Conservation (phyloP, 2,888 invertebrate species). For the Cancer borealis region DNA sequence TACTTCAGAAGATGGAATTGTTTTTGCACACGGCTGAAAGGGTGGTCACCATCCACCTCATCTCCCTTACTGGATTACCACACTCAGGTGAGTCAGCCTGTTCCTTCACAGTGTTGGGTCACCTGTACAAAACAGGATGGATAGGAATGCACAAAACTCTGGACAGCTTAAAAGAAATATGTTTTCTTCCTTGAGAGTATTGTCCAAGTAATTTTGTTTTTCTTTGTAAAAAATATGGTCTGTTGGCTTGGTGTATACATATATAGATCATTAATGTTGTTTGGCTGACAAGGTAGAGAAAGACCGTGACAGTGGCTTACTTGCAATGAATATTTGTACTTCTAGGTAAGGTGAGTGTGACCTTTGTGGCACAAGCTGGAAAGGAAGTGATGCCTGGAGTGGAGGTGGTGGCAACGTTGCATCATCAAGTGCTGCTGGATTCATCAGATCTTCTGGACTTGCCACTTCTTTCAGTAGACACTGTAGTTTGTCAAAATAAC, state of each 20-base stretch:
- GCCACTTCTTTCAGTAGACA: conserved; percentile 89
- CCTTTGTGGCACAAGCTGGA: conserved; percentile 63
- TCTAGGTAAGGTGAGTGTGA: conserved; percentile 63
- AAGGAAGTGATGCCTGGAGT: conserved; percentile 82
- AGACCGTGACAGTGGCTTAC: background rate
- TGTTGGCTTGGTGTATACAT: background rate
- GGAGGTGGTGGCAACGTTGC: conserved; percentile 85
- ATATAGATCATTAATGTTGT: background rate
- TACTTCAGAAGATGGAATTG: conserved; percentile 72
- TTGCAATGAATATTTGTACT: background rate
- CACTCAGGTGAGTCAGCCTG: conserved; percentile 66
- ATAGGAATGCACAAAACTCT: background rate
- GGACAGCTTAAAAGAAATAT: background rate
- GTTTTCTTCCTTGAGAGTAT: background rate
- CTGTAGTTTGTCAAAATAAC: conserved; percentile 93
- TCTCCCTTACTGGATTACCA: conserved; percentile 71
- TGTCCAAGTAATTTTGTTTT: background rate
- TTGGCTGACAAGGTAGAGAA: background rate
- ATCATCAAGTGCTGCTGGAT: conserved; percentile 86
- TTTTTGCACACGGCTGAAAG: conserved; percentile 69
- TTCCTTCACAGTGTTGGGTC: background rate
- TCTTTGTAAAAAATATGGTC: background rate
- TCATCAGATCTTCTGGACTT: conserved; percentile 85
- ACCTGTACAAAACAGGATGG: background rate
- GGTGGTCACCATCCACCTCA: conserved; percentile 66